These are phyloP conservation scores for Cyprinodon variegatus DNA, from an alignment of 2,113 vertebrate species.

Conservation along the genomic window DNA sequence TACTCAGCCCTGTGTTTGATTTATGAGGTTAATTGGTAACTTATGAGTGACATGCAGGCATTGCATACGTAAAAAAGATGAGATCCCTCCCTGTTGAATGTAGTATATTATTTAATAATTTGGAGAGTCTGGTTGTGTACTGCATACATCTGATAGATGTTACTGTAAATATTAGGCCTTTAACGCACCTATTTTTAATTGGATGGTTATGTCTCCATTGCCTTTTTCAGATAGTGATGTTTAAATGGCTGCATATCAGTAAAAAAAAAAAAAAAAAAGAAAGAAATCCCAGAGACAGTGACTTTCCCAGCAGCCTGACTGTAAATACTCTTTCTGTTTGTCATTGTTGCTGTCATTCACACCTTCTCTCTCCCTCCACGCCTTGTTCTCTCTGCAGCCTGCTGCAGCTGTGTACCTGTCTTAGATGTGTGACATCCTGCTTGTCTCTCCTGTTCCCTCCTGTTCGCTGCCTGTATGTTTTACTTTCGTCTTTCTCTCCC, in stretches of 20 bases:
- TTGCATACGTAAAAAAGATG: background rate
- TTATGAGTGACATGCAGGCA: background rate
- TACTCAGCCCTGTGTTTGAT: too few species aligned
- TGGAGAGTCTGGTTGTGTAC: slow-evolving; percentile 23
- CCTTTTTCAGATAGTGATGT: background rate
- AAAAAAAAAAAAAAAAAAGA: too few species aligned
- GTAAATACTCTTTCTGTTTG: slow-evolving; percentile 46
- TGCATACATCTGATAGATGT: slow-evolving; percentile 42
- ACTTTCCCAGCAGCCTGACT: slow-evolving; percentile 48
- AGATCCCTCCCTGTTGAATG: background rate
- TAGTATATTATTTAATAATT: background rate
- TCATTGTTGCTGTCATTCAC: slow-evolving; percentile 65
- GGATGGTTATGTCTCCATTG: background rate
- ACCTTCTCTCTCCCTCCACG: slow-evolving; percentile 57
- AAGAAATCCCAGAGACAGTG: slow-evolving; percentile 22
- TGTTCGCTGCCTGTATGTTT: slow-evolving; percentile 78
- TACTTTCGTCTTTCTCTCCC: slow-evolving; percentile 33
- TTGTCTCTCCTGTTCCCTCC: slow-evolving; percentile 79
- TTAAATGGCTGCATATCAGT: background rate
- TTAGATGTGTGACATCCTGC: slow-evolving; percentile 81
- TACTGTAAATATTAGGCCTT: slow-evolving; percentile 22
- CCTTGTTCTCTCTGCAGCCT: slow-evolving; percentile 74
- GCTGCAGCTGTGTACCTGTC: slow-evolving; percentile 80
- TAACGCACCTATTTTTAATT: slow-evolving; percentile 20
- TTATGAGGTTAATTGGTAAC: background rate